Evolutionary conservation across 1,140 invertebrate species (phyloP), one percentile per base, ranked within the genome.

Genomic region (Mamestra configurata): DNA sequence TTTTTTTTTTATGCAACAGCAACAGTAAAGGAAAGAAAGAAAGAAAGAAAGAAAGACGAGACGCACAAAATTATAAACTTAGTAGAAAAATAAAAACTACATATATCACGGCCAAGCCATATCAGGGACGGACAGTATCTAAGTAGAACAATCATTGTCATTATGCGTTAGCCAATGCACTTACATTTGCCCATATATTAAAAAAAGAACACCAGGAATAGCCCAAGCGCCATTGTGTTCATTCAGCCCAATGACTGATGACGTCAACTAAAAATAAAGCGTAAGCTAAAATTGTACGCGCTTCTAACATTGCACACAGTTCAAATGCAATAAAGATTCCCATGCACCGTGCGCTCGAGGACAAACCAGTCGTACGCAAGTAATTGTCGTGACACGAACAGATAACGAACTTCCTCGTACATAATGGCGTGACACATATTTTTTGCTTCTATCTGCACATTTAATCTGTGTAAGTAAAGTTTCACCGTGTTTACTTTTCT

Each of bases 291-390:
- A 27, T n/a, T 70, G 40, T 70, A 6, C 64, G 31, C 35, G 31
- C 59, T 20, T 46, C 66, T 35, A 70, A 24, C 40, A 68, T 68
- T 22, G 64, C 64, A 68, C 61, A 37, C 31, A 24, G 20, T 43
- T 68, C 37, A 68, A 70, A 70, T 70, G 66, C 66, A 70, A 70
- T 70, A 70, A 70, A 70, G 64, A 70, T 70, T 70, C 66, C 66
- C 66, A 70, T 70, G 40, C 66, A 27, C 22, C 11, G 22, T 27
- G 66, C 66, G 61, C 4, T 40, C 35, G 40, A 49, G 40, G 22
- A 70, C 66, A 43, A 68, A 46, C 66, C 22, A 27, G 40, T 55
- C 11, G 53, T 64, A 37, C 35, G 59, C 18, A 18, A 35, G 66
- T 70, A 70, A 70, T 70, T 70, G 66, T 70, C 37, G 22, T 46